Evolutionary conservation across 2,888 invertebrate species (phyloP).

Genomic region (Campoplex nolae): DNA sequence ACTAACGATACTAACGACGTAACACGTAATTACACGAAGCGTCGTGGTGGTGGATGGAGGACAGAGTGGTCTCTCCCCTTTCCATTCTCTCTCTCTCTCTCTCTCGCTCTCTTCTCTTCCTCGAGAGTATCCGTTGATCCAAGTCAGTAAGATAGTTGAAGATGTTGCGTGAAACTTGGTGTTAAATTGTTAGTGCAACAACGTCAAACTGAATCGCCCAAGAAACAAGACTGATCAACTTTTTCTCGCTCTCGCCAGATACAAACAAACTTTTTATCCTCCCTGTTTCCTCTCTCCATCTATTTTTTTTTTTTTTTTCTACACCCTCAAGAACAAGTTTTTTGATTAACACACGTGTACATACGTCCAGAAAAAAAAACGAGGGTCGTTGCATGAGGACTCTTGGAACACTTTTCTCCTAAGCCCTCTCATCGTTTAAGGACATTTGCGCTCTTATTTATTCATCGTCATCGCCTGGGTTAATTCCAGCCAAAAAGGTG

Average conservation of each 20-base stretch:
- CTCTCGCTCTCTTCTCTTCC: neutral
- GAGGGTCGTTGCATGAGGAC: neutral
- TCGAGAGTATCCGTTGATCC: neutral
- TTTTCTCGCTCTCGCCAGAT: neutral
- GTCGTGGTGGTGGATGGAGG: neutral
- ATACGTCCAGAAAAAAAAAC: neutral
- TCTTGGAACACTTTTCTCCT: neutral
- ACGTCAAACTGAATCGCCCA: neutral
- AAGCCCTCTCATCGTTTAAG: too few species aligned
- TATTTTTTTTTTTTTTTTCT: neutral
- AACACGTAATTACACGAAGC: conserved; percentile 44
- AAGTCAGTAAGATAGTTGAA: neutral
- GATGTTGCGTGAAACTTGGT: neutral
- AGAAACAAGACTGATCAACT: neutral
- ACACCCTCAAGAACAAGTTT: neutral
- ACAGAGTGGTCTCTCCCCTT: neutral
- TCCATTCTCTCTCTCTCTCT: neutral
- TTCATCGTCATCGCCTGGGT: neutral
- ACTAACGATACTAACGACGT: conserved; percentile 54
- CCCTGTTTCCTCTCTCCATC: neutral
- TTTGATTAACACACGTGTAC: neutral
- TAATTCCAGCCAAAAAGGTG: neutral
- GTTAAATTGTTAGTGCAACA: neutral
- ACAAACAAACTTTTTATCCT: neutral
- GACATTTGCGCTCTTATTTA: neutral